A percentile compares a stretch with the other conserved stretches of the same genome.
These are phyloP conservation scores for Allacma fusca DNA, from an alignment of 2,888 invertebrate species.

Conservation along the genomic window DNA sequence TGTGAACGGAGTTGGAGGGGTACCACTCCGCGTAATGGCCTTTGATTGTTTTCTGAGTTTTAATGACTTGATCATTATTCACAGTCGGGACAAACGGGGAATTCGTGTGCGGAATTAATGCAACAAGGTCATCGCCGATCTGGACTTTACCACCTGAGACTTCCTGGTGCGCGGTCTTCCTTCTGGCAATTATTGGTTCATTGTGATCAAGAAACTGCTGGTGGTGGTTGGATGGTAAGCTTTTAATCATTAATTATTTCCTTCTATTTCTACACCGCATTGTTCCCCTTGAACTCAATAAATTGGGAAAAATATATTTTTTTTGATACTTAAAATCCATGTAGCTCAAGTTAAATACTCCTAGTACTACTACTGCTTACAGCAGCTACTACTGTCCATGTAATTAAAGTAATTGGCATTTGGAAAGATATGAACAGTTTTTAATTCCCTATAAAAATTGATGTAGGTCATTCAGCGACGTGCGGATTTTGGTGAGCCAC, in stretches of 20 bases:
- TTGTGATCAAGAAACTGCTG: conserved; percentile 87
- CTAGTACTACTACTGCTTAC: no score
- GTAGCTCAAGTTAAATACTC: no score
- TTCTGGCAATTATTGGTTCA: conserved; percentile 93
- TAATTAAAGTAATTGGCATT: not conserved
- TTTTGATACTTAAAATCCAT: no score
- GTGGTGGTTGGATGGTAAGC: conserved; percentile 92
- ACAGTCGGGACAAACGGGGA: conserved; percentile 69
- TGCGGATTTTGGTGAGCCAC: conserved; percentile 85
- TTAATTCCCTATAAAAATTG: not conserved
- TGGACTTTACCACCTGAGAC: conserved; percentile 88
- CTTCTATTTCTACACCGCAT: not conserved
- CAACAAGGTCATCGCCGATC: conserved; percentile 87
- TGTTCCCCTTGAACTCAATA: not conserved
- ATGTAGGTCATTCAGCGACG: conserved; percentile 85
- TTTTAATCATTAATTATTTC: not conserved
- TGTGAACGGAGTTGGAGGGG: not conserved
- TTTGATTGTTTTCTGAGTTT: not conserved
- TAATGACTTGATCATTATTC: conserved; percentile 24
- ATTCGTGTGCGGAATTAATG: conserved; percentile 84
- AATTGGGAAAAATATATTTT: no score
- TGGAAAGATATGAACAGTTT: not conserved
- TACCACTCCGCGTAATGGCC: not conserved
- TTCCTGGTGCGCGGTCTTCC: conserved; percentile 78
- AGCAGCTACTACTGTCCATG: no score